phyloP scores from a whole-genome alignment of 1,140 invertebrate species.

The Triops longicaudatus region DNA sequence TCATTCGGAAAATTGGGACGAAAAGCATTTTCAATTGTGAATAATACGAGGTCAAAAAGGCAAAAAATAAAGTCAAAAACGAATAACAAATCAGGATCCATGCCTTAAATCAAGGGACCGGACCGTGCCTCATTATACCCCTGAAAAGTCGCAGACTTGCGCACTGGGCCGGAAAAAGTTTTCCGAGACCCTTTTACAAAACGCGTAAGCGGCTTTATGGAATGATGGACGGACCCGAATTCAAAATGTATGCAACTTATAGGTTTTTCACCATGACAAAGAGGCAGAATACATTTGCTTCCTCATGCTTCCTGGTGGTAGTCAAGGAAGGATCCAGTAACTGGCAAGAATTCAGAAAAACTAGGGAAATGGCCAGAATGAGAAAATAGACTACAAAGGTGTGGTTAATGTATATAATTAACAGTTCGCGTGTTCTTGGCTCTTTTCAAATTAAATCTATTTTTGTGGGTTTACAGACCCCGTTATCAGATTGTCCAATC shows the following conservation, averaged over 20 bases:
- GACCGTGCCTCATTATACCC: not conserved
- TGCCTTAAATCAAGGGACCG: not conserved
- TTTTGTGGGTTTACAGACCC: too few relatives aligned
- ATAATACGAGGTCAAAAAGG: not conserved
- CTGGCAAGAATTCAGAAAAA: not conserved
- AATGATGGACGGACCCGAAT: not conserved
- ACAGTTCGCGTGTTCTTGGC: too few relatives aligned
- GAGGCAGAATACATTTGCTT: not conserved
- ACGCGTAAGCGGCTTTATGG: slow-evolving; percentile 1
- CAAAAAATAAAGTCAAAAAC: not conserved
- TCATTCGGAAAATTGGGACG: not conserved
- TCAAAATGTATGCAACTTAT: not conserved
- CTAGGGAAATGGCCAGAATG: not conserved
- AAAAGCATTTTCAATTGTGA: not conserved
- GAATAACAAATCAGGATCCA: slow-evolving; percentile 1
- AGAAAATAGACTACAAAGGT: not conserved
- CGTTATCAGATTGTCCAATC: too few relatives aligned
- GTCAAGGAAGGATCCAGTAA: not conserved
- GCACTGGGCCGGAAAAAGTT: not conserved
- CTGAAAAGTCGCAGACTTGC: not conserved
- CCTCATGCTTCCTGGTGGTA: slow-evolving; percentile 7
- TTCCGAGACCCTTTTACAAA: not conserved
- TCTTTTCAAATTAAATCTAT: too few relatives aligned
- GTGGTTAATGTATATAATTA: too few relatives aligned
- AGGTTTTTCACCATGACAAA: not conserved